Base-by-base conservation (phyloP, 2,113 vertebrate genomes). In the Brachyistius frenatus region DNA sequence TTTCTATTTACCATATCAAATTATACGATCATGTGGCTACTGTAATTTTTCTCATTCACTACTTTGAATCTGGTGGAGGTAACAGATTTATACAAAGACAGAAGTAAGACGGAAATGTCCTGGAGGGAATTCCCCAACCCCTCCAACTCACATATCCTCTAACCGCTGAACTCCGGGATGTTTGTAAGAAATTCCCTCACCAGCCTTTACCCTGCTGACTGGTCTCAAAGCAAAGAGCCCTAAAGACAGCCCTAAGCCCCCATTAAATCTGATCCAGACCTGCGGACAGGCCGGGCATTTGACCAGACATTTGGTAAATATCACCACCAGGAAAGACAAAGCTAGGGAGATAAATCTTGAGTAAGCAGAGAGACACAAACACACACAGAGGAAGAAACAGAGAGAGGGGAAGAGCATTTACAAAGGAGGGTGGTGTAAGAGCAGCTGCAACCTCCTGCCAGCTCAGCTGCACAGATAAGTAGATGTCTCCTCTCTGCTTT, bases 251-350 rank as follows among this genome's bases (percentile, higher is more conserved):
- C 23, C 16, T 49, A 54, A 84, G 33, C 67, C 61, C 49, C 6
- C 32, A 69, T 66, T 63, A 80, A 85, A 84, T 87, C 66, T 65
- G 73, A 75, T 86, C 64, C 75, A 81, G 53, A 82, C 50, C 66
- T 54, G 70, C 47, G 62, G 73, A 83, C 58, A 79, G 44, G 8
- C 71, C 47, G 62, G 33, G 32, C 23, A 31, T 78, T 77, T 66
- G 78, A 78, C 75, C 83, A 81, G 68, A 86, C 70, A 9, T 76
- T 82, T 76, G 44, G 76, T 83, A 84, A 88, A 86, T 72, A 87
- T 73, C 72, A 30, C 63, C 62, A 73, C 41, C 37, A 73, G 56
- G 23, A 72, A 61, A 41, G 46, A 72, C 36, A 8, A 31, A 65
- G 41, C 31, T 54, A 44, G 50, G 57, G 65, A 80, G 60, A 68